Base-by-base conservation (phyloP, 1,140 invertebrate species). In the Trichonephila clavata region DNA sequence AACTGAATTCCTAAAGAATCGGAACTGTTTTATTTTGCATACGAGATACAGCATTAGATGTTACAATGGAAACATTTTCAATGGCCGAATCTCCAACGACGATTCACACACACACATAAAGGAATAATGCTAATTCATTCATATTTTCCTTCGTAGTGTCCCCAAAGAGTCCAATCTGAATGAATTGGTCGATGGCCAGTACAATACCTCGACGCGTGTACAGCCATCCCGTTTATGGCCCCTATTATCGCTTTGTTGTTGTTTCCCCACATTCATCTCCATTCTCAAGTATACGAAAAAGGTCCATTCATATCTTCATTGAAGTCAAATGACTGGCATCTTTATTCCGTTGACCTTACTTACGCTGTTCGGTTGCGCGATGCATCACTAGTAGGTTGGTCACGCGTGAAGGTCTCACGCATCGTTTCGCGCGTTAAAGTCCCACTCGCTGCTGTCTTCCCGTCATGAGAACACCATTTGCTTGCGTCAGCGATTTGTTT, bases 381-480 rank as follows among this genome's bases (percentile, higher is more conserved):
- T 21, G 81, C 43, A 84, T 84, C 81, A 84, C 81, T 84, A 84
- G 81, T 84, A 43, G 57, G 81, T 24, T 84, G 81, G 81, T 84
- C 81, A 84, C 43, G 81, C 81, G 81, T 84, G 81, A 84, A 84
- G 39, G 81, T 21, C 81, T 84, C 81, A 84, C 81, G 81, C 81
- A 84, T 84, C 81, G 81, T 84, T 84, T 84, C 43, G 57, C 81
- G 81, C 81, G 57, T 59, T 84, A 84, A 84, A 59, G 43, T 59
- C 81, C 81, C 81, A 57, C 81, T 57, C 81, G 43, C 81, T 77
- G 57, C 57, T 14, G 81, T 57, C 81, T 84, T 59, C 43, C 81
- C 81, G 43, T 84, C 81, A 84, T 84, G 81, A 84, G 81, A 84
- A 84, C 81, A 84, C 81, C 81, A 84, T 84, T 84, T 84, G 81